Conservation (phyloP, 2,113 vertebrate species). For the Labeo catla region DNA sequence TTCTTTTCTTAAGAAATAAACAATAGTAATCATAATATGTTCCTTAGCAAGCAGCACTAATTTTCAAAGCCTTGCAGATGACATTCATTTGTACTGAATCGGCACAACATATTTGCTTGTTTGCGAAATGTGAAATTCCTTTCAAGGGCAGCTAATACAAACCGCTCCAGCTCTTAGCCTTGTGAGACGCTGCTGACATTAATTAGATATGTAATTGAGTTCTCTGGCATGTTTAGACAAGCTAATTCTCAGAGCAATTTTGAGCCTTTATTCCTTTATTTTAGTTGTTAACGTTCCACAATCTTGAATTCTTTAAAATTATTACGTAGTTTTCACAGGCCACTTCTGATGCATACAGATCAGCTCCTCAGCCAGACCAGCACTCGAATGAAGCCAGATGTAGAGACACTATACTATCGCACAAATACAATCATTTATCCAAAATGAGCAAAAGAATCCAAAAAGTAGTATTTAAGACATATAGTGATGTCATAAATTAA, state of each 20-base stretch:
- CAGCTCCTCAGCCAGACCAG: constrained; percentile 14
- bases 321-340: neutral
- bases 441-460: neutral
- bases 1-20: neutral
- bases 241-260: constrained; percentile 72
- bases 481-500: neutral
- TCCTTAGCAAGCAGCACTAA: neutral
- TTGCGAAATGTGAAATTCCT: constrained; percentile 63
- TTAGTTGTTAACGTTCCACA: constrained; percentile 63
- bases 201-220: constrained; percentile 77
- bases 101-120: constrained; percentile 46
- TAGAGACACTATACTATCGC: neutral
- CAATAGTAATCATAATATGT: neutral
- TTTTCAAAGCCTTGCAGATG: constrained; percentile 31
- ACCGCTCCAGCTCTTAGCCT: constrained; percentile 66
- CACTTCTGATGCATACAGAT: constrained; percentile 1
- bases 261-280: constrained; percentile 71
- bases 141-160: constrained; percentile 71
- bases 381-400: neutral
- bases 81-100: constrained; percentile 15
- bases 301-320: constrained; percentile 37
- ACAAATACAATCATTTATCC: neutral
- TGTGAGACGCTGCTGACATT: constrained; percentile 63
- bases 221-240: constrained; percentile 75
- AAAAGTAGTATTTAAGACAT: neutral